A percentile compares a stretch with the other conserved stretches of the same genome.
Conservation (phyloP, 2,888 invertebrate species). For the Escarpia spicata region DNA sequence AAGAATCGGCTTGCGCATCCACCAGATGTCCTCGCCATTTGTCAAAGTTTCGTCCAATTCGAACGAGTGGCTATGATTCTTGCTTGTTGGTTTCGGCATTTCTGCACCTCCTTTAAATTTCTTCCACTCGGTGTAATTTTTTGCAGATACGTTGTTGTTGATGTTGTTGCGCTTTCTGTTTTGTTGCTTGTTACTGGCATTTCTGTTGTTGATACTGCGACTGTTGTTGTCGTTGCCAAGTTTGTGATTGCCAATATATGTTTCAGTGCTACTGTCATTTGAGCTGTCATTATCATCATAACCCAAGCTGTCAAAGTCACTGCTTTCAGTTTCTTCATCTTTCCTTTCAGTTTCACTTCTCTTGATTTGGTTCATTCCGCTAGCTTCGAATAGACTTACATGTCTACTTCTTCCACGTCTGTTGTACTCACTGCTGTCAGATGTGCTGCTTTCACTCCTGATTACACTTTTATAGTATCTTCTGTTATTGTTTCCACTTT, state of each 20-base stretch:
- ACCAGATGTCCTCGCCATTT: constrained; percentile 6
- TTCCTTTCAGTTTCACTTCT: not conserved
- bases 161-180: not conserved
- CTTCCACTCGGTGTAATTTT: not conserved
- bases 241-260: not conserved
- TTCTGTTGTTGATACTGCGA: not conserved
- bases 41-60: not conserved
- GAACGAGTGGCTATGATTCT: not conserved
- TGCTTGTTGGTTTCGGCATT: not conserved
- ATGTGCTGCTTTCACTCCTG: not conserved
- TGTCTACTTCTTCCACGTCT: not conserved
- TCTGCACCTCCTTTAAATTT: not conserved
- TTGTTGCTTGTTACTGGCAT: not conserved
- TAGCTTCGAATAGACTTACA: not conserved
- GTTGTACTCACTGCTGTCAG: not conserved
- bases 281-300: not conserved
- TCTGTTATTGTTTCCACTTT: not conserved
- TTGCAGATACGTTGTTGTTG: not conserved
- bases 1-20: not conserved
- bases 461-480: not conserved
- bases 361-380: not conserved
- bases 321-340: not conserved
- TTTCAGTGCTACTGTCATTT: not conserved
- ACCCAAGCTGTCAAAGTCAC: not conserved
- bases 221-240: not conserved